Evolutionary conservation across 2,888 invertebrate genomes (phyloP).

Genomic region (Meghimatium bilineatum): DNA sequence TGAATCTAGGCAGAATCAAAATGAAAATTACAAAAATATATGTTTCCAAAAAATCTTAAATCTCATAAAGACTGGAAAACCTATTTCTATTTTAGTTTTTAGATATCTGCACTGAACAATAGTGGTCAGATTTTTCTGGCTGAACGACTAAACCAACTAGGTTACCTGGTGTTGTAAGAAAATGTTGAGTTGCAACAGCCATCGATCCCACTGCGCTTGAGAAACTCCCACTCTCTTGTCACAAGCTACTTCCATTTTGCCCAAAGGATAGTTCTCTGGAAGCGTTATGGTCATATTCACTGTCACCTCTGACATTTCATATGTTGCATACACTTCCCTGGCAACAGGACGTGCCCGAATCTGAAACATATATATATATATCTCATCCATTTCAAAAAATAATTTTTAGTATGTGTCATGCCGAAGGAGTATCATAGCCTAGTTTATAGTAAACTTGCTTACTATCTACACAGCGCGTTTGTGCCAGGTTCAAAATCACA

Average conservation of each 20-base stretch:
- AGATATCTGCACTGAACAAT: too few relatives aligned
- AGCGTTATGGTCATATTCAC: slow-evolving; percentile 88
- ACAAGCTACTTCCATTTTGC: slow-evolving; percentile 84
- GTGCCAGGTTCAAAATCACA: too few relatives aligned
- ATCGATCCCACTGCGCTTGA: slow-evolving; percentile 84
- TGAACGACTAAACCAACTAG: neutral
- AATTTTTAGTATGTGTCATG: neutral
- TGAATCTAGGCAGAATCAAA: too few relatives aligned
- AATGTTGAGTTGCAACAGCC: slow-evolving; percentile 89
- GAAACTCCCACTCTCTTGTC: slow-evolving; percentile 82
- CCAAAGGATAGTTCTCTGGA: slow-evolving; percentile 90
- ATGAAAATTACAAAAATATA: too few relatives aligned
- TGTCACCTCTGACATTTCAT: slow-evolving; percentile 81
- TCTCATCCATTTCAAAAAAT: neutral
- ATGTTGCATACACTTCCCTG: slow-evolving; percentile 88
- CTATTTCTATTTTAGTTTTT: too few relatives aligned
- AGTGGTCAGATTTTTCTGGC: neutral
- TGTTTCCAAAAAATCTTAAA: too few relatives aligned
- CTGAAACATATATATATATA: slow-evolving; percentile 79
- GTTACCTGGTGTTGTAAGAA: slow-evolving; percentile 90
- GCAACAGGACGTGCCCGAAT: slow-evolving; percentile 85
- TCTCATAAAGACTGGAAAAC: too few relatives aligned
- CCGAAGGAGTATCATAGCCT: too few relatives aligned
- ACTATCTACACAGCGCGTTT: too few relatives aligned
- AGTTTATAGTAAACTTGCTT: too few relatives aligned